These are phyloP conservation scores for Nymphalis polychloros DNA, from an alignment of 2,888 invertebrate species.

Conservation along the genomic window DNA sequence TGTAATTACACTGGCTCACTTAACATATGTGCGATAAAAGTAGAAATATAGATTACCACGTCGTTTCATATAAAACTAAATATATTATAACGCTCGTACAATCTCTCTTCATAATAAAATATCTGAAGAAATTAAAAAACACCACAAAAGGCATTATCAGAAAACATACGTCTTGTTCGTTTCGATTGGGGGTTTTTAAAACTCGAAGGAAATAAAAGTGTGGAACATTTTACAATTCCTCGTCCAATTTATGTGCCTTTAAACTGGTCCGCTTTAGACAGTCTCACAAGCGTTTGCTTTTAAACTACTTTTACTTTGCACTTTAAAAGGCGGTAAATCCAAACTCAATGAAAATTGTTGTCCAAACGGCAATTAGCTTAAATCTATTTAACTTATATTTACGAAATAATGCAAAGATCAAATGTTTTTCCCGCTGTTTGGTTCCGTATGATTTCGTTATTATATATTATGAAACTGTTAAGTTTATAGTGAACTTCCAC, in stretches of 20 bases:
- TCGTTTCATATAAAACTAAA: no score
- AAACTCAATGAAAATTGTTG: slow-evolving; percentile 13
- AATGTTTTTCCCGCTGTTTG: background rate
- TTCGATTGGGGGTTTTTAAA: slow-evolving; percentile 5
- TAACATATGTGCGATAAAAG: no score
- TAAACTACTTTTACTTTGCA: slow-evolving; percentile 29
- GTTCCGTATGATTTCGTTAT: background rate
- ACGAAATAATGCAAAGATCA: background rate
- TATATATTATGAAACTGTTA: background rate
- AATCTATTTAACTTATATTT: slow-evolving; percentile 12
- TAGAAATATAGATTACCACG: no score
- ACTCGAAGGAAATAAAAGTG: slow-evolving; percentile 14
- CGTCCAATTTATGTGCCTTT: slow-evolving; percentile 13
- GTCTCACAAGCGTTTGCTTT: slow-evolving; percentile 33
- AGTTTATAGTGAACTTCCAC: no score
- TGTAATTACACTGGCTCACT: no score
- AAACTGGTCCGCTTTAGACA: slow-evolving; percentile 25
- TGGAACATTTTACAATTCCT: slow-evolving; percentile 14
- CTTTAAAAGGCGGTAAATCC: slow-evolving; percentile 22
- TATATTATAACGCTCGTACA: no score
- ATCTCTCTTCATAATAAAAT: no score
- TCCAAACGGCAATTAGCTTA: slow-evolving; percentile 13
- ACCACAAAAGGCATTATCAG: background rate
- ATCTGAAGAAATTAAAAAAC: no score
- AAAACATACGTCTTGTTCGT: slow-evolving; percentile 3